Base-by-base conservation (phyloP, 2,113 vertebrate species). In the Gasterosteus aculeatus region DNA sequence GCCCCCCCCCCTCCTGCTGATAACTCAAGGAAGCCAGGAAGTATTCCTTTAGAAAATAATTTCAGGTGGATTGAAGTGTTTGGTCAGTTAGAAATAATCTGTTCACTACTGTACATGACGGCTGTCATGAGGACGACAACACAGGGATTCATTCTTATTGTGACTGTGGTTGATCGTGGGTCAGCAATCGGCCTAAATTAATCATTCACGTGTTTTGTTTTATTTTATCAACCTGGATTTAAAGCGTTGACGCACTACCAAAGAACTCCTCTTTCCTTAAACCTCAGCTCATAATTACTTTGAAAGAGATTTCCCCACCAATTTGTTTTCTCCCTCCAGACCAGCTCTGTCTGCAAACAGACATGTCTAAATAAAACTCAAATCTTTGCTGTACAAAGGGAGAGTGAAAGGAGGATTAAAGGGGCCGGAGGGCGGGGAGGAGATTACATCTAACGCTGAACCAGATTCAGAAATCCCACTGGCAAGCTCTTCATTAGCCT, bases 401-500 rank as follows among this genome's bases (percentile, higher is more conserved):
- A 7, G 53, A 10, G 26, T 57, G 39, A 60, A 47, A n/a, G 39
- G 58, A 66, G 69, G 60, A 49, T 22, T 9, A 29, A 46, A 10
- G 4, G 22, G 47, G 65, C 4, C 38, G 71, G 56, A 46, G 31
- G 35, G 22, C 31, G 64, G 51, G 33, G 26, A 59, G 54, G 31
- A 57, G 58, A 80, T 75, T 53, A 82, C 33, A 67, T 44, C n/a
- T 16, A 7, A 59, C 35, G 0, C 47, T 72, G 58, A 78, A 64
- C 14, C 58, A 84, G 22, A 75, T 64, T 81, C 47, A 69, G 29
- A 68, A 72, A 41, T 84, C 31, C 31, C 6, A 12, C 31, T 41
- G 15, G 2, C 72, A 10, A 10, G 14, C 0, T 42, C 42, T 63
- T 72, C 41, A 70, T 71, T 10, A 58, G n/a, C 51, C 1, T 0